A percentile compares a stretch with the other conserved stretches of the same genome.
These are phyloP conservation scores for Indicator maculatus DNA, from an alignment of 2,113 vertebrate genomes.

Conservation along the genomic window DNA sequence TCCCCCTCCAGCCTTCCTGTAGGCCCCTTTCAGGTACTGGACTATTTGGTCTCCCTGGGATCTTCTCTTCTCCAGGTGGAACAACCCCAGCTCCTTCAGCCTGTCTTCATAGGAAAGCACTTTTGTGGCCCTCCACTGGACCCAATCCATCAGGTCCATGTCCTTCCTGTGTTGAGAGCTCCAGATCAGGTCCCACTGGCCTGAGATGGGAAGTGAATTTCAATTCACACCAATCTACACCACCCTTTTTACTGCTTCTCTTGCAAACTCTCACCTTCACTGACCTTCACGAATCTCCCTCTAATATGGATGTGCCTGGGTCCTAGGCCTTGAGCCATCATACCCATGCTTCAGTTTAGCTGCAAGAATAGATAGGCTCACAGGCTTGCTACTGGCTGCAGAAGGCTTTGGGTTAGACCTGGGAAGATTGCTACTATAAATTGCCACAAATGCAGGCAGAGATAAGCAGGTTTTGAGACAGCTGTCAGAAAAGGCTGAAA, in stretches of 20 bases:
- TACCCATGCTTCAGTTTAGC: not conserved
- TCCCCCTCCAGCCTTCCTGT: too few relatives aligned
- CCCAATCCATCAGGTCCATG: too few relatives aligned
- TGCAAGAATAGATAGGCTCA: not conserved
- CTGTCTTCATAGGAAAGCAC: too few relatives aligned
- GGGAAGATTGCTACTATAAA: not conserved
- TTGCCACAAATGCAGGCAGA: not conserved
- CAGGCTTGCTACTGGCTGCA: not conserved
- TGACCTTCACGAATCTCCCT: not conserved
- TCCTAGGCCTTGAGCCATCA: too few relatives aligned
- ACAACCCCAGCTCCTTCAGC: too few relatives aligned
- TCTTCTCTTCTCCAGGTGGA: too few relatives aligned
- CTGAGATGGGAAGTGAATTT: not conserved
- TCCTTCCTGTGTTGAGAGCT: too few relatives aligned
- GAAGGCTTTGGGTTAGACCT: not conserved
- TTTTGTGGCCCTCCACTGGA: too few relatives aligned
- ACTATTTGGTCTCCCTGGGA: too few relatives aligned
- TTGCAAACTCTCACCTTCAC: not conserved
- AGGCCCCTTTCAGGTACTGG: too few relatives aligned
- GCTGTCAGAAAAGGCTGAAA: not conserved
- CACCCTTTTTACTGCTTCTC: accelerated
- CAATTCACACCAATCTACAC: not conserved
- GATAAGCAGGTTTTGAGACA: not conserved
- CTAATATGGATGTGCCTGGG: accelerated
- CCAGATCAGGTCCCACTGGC: not conserved